These are phyloP conservation scores for Saguinus imperator DNA, from an alignment of 2,113 vertebrate genomes.

Conservation along the genomic window DNA sequence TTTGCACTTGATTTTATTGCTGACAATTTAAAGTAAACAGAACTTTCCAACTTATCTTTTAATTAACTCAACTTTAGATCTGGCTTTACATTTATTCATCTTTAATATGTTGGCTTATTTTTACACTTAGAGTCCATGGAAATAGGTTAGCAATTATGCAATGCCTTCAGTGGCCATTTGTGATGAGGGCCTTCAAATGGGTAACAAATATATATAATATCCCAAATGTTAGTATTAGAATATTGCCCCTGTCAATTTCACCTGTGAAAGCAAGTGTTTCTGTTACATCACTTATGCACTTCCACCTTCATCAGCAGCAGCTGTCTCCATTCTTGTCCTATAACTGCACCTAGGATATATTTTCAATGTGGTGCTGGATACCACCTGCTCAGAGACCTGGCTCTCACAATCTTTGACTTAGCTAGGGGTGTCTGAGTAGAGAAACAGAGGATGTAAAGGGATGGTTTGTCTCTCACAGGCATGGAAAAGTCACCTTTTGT, in stretches of 20 bases:
- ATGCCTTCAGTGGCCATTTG: not conserved
- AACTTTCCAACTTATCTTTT: not conserved
- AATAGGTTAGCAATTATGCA: not conserved
- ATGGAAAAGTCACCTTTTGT: not conserved
- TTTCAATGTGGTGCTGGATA: not conserved
- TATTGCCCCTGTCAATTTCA: not conserved
- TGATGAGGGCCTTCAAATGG: not conserved
- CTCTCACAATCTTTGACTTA: not conserved
- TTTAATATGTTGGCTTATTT: not conserved
- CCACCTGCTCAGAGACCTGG: not conserved
- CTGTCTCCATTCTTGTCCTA: not conserved
- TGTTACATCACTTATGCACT: not conserved
- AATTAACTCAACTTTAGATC: slow-evolving; percentile 26
- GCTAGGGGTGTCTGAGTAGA: not conserved
- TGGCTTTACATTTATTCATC: slow-evolving; percentile 15
- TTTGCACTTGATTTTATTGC: not conserved
- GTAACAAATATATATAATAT: not conserved
- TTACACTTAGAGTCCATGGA: not conserved
- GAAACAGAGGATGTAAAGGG: not conserved
- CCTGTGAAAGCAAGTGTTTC: not conserved
- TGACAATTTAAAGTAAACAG: slow-evolving; percentile 6
- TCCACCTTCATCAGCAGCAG: not conserved
- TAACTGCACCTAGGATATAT: no score
- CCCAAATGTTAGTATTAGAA: not conserved
- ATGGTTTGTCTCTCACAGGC: not conserved